Evolutionary conservation across 2,888 invertebrate genomes (phyloP).

Genomic region (Matsumyia berberina): DNA sequence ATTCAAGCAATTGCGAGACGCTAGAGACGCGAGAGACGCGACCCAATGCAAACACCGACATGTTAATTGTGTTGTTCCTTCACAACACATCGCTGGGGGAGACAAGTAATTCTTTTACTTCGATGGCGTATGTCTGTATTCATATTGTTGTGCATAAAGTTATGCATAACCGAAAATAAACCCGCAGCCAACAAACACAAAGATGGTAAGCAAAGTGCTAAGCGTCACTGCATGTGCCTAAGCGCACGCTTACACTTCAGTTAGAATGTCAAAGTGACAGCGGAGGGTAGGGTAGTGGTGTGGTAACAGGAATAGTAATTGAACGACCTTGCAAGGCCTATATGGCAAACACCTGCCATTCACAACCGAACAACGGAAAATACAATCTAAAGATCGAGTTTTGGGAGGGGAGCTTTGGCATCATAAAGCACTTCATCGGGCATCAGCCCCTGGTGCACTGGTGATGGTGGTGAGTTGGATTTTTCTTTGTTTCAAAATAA

Average conservation of each 20-base stretch:
- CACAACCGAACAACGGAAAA: constrained; percentile 21
- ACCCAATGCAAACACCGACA: neutral
- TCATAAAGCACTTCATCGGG: constrained; percentile 57
- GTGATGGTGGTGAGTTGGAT: constrained; percentile 30
- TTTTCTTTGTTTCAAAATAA: constrained; percentile 51
- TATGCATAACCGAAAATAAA: constrained; percentile 8
- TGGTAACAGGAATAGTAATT: constrained; percentile 33
- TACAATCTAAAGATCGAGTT: constrained; percentile 16
- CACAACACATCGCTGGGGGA: neutral
- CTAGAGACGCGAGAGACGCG: too few relatives aligned
- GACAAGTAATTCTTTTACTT: constrained; percentile 1
- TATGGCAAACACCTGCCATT: constrained; percentile 63
- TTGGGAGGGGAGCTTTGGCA: constrained; percentile 2
- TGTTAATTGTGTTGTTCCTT: constrained; percentile 3
- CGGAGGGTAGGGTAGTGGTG: neutral
- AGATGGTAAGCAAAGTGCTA: neutral
- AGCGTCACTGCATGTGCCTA: constrained; percentile 13
- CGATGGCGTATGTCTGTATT: neutral
- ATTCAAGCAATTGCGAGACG: too few relatives aligned
- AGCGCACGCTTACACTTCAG: neutral
- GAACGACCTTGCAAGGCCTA: constrained; percentile 74
- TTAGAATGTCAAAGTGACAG: neutral
- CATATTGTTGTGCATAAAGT: constrained; percentile 16
- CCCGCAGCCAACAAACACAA: neutral
- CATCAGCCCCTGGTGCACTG: constrained; percentile 60